Evolutionary conservation across 2,888 invertebrate species (phyloP), one percentile per base, ranked within the genome.

Genomic region (Pyrrhia umbra): DNA sequence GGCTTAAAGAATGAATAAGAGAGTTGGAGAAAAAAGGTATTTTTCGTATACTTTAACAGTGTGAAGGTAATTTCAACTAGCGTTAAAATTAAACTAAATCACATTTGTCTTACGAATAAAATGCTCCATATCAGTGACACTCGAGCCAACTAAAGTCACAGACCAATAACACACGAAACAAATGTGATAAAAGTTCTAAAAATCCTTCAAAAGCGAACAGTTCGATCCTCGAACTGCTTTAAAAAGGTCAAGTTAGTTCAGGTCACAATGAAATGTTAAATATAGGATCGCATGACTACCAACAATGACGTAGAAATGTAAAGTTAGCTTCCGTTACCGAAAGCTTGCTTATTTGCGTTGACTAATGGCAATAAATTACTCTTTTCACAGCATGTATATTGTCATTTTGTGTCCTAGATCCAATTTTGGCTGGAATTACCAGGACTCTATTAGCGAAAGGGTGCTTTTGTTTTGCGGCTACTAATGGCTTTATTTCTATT

Each of bases 271-370:
- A 87, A 92, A 90, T 86, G 90, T 92, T 92, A 92, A 92, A 91
- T 91, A 90, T 91, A 87, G 87, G 84, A 92, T 93, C 87, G 93
- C 93, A 92, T 93, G 93, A 88, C 89, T 83, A 77, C 74, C 73
- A 60, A 56, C 82, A 86, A 84, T 88, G 89, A 87, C 88, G 90
- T 89, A 85, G 85, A 84, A 85, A 85, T 87, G 84, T 85, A 86
- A 89, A 88, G 85, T 84, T 84, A 68, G 74, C 80, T 87, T 87
- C 88, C 88, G 85, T 79, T 77, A 82, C 82, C 79, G 75, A 84
- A 83, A 81, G 79, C 77, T 73, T 61, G 65, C 70, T 77, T 80
- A 75, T 85, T 83, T 83, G 78, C 79, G 72, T 82, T 83, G 72
- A 83, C 77, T 73, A 78, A 82, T 82, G 72, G 67, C 75, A 77